phyloP scores from a whole-genome alignment of 2,113 vertebrate genomes.

The Misgurnus anguillicaudatus region DNA sequence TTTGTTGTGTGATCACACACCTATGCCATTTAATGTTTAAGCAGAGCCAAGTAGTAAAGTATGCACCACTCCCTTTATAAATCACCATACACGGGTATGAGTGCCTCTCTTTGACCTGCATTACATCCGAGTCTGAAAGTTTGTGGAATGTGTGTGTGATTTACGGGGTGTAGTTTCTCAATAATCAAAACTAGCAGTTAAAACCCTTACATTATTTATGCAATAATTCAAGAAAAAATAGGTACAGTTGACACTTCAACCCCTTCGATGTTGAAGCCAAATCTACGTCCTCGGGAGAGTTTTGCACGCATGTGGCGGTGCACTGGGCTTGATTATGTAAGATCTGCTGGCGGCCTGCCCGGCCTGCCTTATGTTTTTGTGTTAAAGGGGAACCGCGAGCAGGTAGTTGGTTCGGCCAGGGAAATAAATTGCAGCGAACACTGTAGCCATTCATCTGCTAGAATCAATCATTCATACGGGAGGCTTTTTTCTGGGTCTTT shows the following conservation, averaged over 20 bases:
- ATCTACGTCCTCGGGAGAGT: too few species aligned
- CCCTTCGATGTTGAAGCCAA: too few species aligned
- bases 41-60: not conserved
- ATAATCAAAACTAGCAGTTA: too few species aligned
- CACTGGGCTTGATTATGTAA: constrained; percentile 73
- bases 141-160: not conserved
- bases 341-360: constrained; percentile 63
- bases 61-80: not conserved
- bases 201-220: too few species aligned
- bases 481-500: constrained; percentile 60
- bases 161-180: too few species aligned
- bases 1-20: not conserved
- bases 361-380: constrained; percentile 45
- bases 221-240: too few species aligned
- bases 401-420: constrained; percentile 63
- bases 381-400: constrained; percentile 58
- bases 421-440: constrained; percentile 66
- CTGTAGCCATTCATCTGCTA: constrained; percentile 66
- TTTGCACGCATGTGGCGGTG: constrained; percentile 44
- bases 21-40: not conserved
- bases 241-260: too few species aligned
- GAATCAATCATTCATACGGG: constrained; percentile 62
- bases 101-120: constrained; percentile 23
- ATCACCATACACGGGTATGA: constrained; percentile 21
- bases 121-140: not conserved